Conservation (phyloP, 2,113 vertebrate genomes). For the Phylloscopus trochilus region DNA sequence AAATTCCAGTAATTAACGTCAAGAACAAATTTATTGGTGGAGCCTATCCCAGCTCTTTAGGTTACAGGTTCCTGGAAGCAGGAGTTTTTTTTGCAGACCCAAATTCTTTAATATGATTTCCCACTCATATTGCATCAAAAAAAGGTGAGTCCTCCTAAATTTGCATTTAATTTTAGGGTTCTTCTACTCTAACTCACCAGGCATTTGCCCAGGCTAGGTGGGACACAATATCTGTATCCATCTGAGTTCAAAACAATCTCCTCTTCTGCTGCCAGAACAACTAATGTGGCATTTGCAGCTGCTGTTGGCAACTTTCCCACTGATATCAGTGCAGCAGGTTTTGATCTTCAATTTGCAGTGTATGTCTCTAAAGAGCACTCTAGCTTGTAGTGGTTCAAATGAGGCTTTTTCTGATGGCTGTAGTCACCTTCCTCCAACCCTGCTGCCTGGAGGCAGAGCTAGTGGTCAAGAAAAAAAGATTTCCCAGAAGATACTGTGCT, state of each 20-base stretch:
- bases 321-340: neutral
- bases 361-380: neutral
- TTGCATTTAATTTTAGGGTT: neutral
- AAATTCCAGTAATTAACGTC: neutral
- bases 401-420: neutral
- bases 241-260: neutral
- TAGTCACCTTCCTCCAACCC: neutral
- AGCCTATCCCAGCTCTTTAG: neutral
- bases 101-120: neutral
- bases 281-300: neutral
- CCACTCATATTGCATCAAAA: neutral
- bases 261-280: neutral
- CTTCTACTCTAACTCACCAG: neutral
- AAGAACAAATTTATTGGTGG: neutral
- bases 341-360: slow-evolving; percentile 2
- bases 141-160: neutral
- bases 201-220: neutral
- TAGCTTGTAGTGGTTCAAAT: neutral
- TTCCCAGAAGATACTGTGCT: neutral
- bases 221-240: neutral
- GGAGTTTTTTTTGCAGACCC: neutral
- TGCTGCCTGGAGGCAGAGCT: neutral
- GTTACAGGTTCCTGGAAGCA: neutral
- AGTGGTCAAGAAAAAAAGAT: neutral
- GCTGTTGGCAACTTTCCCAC: neutral